Conservation (phyloP, 2,113 vertebrate species). For the Onychostruthus taczanowskii region DNA sequence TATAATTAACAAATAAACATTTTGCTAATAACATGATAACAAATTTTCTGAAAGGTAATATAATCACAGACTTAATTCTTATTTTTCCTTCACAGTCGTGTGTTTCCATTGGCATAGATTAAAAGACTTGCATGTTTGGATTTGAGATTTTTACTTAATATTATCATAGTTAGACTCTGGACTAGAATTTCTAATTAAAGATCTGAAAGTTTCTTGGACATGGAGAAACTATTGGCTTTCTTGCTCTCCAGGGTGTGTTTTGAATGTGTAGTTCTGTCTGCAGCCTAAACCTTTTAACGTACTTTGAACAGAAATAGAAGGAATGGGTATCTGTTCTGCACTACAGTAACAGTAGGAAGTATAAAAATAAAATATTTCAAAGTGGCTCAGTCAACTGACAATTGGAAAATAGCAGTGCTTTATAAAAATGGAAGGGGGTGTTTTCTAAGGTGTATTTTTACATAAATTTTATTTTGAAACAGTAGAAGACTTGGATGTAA, state of each 20-base stretch:
- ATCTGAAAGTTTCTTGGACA: neutral
- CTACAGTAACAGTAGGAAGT: neutral
- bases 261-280: neutral
- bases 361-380: neutral
- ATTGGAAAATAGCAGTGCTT: neutral
- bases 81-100: neutral
- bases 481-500: neutral
- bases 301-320: neutral
- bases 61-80: conserved; percentile 34
- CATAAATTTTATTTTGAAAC: neutral
- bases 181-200: neutral
- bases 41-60: conserved; percentile 50
- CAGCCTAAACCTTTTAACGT: neutral
- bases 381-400: neutral
- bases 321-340: neutral
- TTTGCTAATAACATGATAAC: conserved; percentile 55
- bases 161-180: neutral
- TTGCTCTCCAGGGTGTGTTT: neutral
- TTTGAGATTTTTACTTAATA: neutral
- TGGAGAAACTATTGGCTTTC: neutral
- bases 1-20: conserved; percentile 64
- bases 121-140: neutral
- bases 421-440: neutral
- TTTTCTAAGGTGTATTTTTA: neutral
- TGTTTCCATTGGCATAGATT: neutral